phyloP scores from a whole-genome alignment of 2,888 invertebrate species.

The Erebia ligea region DNA sequence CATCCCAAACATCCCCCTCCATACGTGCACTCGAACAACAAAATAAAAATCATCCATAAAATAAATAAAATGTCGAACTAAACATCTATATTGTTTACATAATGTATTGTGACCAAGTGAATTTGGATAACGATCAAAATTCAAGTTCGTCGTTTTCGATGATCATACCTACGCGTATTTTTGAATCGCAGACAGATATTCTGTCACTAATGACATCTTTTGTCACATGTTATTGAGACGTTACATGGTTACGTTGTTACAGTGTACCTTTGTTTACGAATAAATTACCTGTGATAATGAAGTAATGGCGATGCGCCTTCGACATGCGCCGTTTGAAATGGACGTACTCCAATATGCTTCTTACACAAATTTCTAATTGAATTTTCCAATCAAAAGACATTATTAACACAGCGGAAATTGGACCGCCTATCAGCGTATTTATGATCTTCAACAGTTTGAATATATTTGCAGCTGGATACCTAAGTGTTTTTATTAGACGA shows the following conservation, averaged over 20 bases:
- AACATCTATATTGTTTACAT: constrained; percentile 38
- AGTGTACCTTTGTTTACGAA: constrained; percentile 20
- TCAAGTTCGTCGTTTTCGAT: constrained; percentile 40
- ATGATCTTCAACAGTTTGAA: background rate
- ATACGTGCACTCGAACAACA: constrained; percentile 51
- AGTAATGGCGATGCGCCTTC: constrained; percentile 12
- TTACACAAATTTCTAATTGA: background rate
- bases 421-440: background rate
- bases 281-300: constrained; percentile 24
- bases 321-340: background rate
- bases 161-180: constrained; percentile 41
- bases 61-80: constrained; percentile 17
- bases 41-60: constrained; percentile 32
- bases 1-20: constrained; percentile 32
- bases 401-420: background rate
- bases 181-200: constrained; percentile 37
- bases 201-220: constrained; percentile 40
- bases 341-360: background rate
- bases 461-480: background rate
- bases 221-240: constrained; percentile 29
- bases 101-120: constrained; percentile 34
- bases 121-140: constrained; percentile 46
- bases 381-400: background rate
- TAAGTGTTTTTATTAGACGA: background rate
- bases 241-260: constrained; percentile 10